Conservation (phyloP, 2,888 invertebrate genomes). For the Caenorhabditis doughertyi region DNA sequence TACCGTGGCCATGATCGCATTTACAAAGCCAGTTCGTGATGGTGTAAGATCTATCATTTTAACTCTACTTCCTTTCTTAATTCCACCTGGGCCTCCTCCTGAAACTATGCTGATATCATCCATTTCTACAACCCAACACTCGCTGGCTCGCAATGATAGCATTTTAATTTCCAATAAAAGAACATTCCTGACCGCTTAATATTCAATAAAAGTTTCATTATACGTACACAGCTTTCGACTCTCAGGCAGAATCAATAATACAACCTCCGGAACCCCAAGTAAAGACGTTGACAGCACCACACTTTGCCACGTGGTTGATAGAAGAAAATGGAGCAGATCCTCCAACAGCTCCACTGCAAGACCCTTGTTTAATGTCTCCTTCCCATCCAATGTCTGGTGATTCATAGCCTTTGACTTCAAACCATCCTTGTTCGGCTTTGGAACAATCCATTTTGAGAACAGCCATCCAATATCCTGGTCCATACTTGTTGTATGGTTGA, state of each 20-base stretch:
- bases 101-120: constrained; percentile 3
- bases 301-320: constrained; percentile 83
- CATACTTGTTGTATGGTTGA: constrained; percentile 82
- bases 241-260: constrained; percentile 48
- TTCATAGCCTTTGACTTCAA: constrained; percentile 83
- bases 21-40: constrained; percentile 48
- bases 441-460: constrained; percentile 84
- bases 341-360: constrained; percentile 81
- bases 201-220: background rate
- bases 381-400: constrained; percentile 83
- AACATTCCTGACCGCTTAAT: background rate
- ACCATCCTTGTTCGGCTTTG: constrained; percentile 83
- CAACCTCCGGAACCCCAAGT: constrained; percentile 75
- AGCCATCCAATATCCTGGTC: constrained; percentile 84
- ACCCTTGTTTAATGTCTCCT: constrained; percentile 76
- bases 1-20: constrained; percentile 50
- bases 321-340: constrained; percentile 78
- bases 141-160: background rate
- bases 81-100: background rate
- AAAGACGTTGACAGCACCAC: constrained; percentile 84
- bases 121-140: background rate
- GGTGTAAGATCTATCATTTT: constrained; percentile 28
- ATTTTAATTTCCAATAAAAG: background rate
- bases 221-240: constrained; percentile 19
- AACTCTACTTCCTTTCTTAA: constrained; percentile 7